Evolutionary conservation across 2,797 vertebrate species (phyloP), one percentile per base, ranked within the genome.

Genomic region (Silurus lanzhouensis): DNA sequence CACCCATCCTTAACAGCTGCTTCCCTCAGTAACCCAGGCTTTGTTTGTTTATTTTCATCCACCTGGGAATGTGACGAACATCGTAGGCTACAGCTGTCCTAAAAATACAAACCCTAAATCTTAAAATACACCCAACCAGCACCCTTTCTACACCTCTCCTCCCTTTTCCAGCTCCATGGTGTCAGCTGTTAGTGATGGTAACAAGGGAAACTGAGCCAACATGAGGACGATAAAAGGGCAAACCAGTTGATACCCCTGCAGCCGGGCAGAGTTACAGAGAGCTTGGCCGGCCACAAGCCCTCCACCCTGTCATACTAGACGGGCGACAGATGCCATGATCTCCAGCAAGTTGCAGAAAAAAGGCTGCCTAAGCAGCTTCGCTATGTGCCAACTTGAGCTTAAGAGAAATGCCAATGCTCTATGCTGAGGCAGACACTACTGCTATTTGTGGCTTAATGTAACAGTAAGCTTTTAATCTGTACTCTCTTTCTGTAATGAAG

Each of bases 1-100:
- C 25, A 14, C 84, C 52, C 75, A 86, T 81, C 81, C 78, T 17
- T 66, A 83, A 22, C 86, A 88, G 86, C 86, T 88, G 87, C 84
- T 83, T 61, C 83, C 63, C 82, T 79, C 83, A 87, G 83, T 84
- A 87, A 85, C 84, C 81, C 52, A 7, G 75, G 52, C 66, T 86
- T 88, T 84, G 86, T 87, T 89, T 88, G 82, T 81, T 87, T 90
- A 84, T 86, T 86, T 90, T 81, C 84, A 87, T 84, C 77, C 7
- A 25, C 58, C 27, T 72, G 66, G 76, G 88, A 87, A 90, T 84
- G 80, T 72, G 48, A 67, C 66, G 74, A 83, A 84, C 38, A 31
- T 83, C 13, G 64, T 10, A 20, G 82, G 64, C 80, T 83, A 85
- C 70, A 88, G 83, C 85, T 76, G 76, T 66, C 81, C 89, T 87